Evolutionary conservation across 2,797 vertebrate species (phyloP).

Genomic region (Peromyscus attwateri): DNA sequence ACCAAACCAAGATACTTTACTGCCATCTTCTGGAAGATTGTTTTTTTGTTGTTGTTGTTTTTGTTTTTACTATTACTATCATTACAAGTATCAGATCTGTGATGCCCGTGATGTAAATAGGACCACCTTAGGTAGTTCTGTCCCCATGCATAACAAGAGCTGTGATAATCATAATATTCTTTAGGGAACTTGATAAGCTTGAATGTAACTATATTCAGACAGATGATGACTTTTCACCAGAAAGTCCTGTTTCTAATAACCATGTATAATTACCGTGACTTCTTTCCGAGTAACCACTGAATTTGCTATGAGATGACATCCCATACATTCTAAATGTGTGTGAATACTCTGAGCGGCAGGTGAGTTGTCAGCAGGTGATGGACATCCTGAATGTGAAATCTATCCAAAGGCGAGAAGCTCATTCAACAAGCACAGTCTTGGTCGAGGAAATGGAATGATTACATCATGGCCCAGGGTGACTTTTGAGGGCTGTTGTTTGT

Average conservation of each 20-base stretch:
- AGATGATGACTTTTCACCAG: neutral
- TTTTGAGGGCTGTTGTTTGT: neutral
- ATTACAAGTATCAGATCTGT: conserved; percentile 14
- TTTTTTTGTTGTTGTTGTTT: too few species aligned
- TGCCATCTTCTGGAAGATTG: conserved; percentile 58
- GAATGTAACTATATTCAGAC: neutral
- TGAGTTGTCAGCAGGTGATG: neutral
- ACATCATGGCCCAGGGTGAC: neutral
- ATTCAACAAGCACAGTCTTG: neutral
- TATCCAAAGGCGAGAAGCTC: neutral
- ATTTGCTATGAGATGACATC: neutral
- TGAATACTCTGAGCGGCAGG: neutral
- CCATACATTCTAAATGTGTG: neutral
- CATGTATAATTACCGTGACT: neutral
- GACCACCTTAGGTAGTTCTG: neutral
- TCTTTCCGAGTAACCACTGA: conserved; percentile 22
- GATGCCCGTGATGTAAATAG: neutral
- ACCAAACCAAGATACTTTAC: conserved; percentile 51
- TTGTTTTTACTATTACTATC: neutral
- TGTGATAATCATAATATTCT: neutral
- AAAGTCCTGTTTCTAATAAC: conserved; percentile 9
- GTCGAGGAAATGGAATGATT: neutral
- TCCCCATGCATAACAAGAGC: neutral
- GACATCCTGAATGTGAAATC: neutral
- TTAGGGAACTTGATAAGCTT: neutral